Evolutionary conservation across 1,140 invertebrate genomes (phyloP), one percentile per base, ranked within the genome.

Genomic region (Brachionus koreanus): DNA sequence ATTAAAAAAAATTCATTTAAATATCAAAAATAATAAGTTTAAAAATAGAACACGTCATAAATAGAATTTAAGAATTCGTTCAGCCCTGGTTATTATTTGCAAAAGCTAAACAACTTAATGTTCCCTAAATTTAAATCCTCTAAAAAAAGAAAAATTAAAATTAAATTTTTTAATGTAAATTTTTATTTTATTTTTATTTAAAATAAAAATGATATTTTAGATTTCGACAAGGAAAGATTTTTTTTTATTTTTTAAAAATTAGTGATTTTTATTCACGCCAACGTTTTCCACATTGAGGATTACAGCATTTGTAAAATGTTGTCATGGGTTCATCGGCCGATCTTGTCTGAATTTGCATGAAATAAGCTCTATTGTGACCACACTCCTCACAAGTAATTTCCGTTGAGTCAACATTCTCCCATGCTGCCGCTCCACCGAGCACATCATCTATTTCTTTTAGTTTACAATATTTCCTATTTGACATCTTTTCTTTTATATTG

Each of bases 291-390:
- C 97, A 99, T 84, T 92, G 89, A 85, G 92, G 91, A 88, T 93
- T 94, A 86, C 95, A 96, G 87, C 97, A 99, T 87, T 94, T 93
- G 86, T 98, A 99, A 87, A 99, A 98, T 19, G 93, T 97, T 23
- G 97, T 99, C 96, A 98, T 98, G 0, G 97, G 96, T 88, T 99
- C 97, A 90, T 99, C 97, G 75, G 97, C 97, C 49, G 95, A 98
- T 67, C 97, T 90, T 0, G 95, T 99, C 90, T 99, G 97, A 83
- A 98, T 92, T 90, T 99, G 96, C 92, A 97, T 94, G 85, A 98
- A 98, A 88, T 93, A 98, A 3, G 97, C 97, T 86, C 92, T 90
- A 2, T 91, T 90, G 87, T 97, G 92, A n/a, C 91, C 89, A 89
- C 97, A 98, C 86, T 93, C 92, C 39, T 0, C 96, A 96, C 33